Conservation (phyloP, 1,140 invertebrate species). For the Zaprionus camerounensis region DNA sequence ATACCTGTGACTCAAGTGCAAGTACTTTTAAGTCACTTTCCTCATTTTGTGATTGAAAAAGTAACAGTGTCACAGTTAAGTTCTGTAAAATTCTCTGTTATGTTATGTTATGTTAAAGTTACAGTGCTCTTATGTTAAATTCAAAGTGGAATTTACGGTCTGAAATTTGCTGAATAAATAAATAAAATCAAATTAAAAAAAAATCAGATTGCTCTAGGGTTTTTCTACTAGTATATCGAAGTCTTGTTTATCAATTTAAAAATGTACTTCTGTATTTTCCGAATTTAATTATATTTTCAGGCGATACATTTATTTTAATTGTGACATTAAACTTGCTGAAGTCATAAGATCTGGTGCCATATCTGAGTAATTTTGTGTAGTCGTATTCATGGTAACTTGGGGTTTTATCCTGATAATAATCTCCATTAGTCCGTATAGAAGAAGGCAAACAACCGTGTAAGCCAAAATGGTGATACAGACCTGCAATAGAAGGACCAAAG, state of each 20-base stretch:
- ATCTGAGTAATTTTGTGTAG: slow-evolving; percentile 10
- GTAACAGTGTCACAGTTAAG: neutral
- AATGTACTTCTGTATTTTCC: neutral
- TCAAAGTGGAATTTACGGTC: too few species aligned
- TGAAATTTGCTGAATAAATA: too few species aligned
- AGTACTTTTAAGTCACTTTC: neutral
- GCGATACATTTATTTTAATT: slow-evolving; percentile 12
- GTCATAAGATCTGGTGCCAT: slow-evolving; percentile 32
- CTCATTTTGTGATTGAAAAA: neutral
- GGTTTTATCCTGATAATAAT: slow-evolving; percentile 19
- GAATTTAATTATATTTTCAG: neutral
- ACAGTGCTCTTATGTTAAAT: too few species aligned
- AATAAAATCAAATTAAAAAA: too few species aligned
- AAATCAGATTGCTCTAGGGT: too few species aligned
- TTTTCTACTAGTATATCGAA: too few species aligned
- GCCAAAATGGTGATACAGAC: slow-evolving; percentile 32
- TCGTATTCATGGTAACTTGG: slow-evolving; percentile 22
- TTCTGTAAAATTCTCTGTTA: neutral
- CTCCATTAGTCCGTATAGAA: slow-evolving; percentile 45
- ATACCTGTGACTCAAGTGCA: neutral
- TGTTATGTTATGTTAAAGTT: neutral
- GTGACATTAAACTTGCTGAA: slow-evolving; percentile 61
- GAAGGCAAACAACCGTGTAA: slow-evolving; percentile 44
- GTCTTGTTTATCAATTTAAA: too few species aligned
- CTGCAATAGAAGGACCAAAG: slow-evolving; percentile 67